These are phyloP conservation scores for Basileuterus tristriatus DNA, from an alignment of 2,797 vertebrate genomes.

Conservation along the genomic window DNA sequence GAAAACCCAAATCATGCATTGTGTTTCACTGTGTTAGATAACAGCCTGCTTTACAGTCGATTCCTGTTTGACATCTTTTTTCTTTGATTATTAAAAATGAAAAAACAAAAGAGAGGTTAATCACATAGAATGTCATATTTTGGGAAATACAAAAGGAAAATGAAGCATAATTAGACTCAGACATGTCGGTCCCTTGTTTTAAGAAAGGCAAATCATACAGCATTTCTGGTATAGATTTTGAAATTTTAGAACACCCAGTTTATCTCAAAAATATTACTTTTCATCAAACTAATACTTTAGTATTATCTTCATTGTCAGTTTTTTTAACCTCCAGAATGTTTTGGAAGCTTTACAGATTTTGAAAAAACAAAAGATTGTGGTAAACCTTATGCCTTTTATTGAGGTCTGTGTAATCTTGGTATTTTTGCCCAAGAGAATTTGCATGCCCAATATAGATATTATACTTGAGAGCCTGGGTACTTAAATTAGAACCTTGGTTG, in stretches of 20 bases:
- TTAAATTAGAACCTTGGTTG: background rate
- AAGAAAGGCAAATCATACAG: background rate
- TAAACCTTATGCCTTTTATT: background rate
- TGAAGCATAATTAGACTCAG: background rate
- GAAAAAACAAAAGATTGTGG: rapidly evolving
- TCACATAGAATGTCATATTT: background rate
- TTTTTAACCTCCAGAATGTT: background rate
- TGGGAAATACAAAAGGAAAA: background rate
- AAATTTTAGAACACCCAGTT: background rate
- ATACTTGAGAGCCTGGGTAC: background rate
- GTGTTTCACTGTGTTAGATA: background rate
- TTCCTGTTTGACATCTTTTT: background rate
- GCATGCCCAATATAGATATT: background rate
- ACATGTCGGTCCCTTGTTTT: background rate
- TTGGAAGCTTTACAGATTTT: background rate
- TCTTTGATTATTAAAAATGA: background rate
- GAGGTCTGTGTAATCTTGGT: background rate
- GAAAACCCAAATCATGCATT: background rate
- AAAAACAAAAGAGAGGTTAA: background rate
- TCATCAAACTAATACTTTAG: background rate
- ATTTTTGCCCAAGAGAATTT: background rate
- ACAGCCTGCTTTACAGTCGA: background rate
- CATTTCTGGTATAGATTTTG: background rate
- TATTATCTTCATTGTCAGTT: background rate
- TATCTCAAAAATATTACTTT: background rate